phyloP scores from a whole-genome alignment of 2,888 invertebrate genomes.

The Scaptomyza tumidula region DNA sequence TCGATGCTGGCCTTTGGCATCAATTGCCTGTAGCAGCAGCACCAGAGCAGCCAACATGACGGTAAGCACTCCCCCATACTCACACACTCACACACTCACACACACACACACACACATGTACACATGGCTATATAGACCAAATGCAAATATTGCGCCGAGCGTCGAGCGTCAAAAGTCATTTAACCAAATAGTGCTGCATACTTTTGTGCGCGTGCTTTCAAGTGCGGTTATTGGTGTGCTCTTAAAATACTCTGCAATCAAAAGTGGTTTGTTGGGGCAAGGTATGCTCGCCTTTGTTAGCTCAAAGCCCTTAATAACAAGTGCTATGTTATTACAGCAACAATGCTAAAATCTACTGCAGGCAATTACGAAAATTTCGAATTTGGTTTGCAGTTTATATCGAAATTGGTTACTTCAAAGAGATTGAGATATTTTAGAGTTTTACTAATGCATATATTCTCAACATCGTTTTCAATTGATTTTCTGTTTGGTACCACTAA shows the following conservation, averaged over 20 bases:
- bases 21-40: conserved; percentile 13
- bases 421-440: too few species aligned
- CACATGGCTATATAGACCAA: conserved; percentile 18
- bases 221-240: conserved; percentile 70
- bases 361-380: conserved; percentile 13
- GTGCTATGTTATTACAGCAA: conserved; percentile 64
- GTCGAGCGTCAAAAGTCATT: conserved; percentile 64
- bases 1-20: conserved; percentile 44
- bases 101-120: conserved; percentile 3
- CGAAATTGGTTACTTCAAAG: background rate
- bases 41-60: conserved; percentile 29
- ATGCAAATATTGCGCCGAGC: conserved; percentile 63
- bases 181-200: conserved; percentile 70
- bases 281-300: conserved; percentile 54
- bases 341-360: conserved; percentile 24
- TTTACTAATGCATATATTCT: too few species aligned
- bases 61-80: conserved; percentile 50
- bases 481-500: too few species aligned
- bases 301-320: conserved; percentile 61
- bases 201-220: conserved; percentile 63
- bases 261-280: background rate
- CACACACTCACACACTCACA: conserved; percentile 1
- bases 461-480: background rate
- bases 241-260: conserved; percentile 39
- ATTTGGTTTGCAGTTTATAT: background rate